Conservation (phyloP, 2,113 vertebrate species). For the Erpornis zantholeuca region DNA sequence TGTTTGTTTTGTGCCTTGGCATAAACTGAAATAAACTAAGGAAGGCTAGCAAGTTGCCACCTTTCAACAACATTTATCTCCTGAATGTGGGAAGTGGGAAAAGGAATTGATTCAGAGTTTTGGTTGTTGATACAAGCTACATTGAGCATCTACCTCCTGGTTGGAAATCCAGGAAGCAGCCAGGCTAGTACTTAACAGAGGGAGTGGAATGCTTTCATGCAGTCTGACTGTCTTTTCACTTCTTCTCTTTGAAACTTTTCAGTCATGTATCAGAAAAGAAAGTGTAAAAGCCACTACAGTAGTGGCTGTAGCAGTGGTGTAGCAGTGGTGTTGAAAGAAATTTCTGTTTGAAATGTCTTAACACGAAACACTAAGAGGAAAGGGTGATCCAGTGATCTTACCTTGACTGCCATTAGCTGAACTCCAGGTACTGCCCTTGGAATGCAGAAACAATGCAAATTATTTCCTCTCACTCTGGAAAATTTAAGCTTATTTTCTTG, state of each 20-base stretch:
- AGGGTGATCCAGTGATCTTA: neutral
- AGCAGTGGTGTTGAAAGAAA: neutral
- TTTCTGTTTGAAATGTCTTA: neutral
- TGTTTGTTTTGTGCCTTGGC: neutral
- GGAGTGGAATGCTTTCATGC: neutral
- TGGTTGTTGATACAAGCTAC: neutral
- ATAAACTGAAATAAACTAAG: neutral
- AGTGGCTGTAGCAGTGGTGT: too few species aligned
- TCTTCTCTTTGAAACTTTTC: neutral
- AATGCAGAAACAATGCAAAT: neutral
- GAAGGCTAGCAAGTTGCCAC: neutral
- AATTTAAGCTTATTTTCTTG: neutral
- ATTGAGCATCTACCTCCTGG: neutral
- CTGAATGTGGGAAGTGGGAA: neutral
- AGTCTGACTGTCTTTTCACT: neutral
- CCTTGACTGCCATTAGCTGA: neutral
- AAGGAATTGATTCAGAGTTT: neutral
- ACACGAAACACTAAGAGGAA: neutral
- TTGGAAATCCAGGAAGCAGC: neutral
- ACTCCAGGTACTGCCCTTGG: neutral
- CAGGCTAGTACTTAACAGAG: neutral
- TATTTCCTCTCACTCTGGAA: neutral
- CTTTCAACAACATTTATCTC: neutral
- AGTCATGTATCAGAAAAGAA: neutral
- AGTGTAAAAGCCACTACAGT: neutral